These are phyloP conservation scores for Ursus arctos DNA, from an alignment of 2,113 vertebrate genomes.

Conservation along the genomic window DNA sequence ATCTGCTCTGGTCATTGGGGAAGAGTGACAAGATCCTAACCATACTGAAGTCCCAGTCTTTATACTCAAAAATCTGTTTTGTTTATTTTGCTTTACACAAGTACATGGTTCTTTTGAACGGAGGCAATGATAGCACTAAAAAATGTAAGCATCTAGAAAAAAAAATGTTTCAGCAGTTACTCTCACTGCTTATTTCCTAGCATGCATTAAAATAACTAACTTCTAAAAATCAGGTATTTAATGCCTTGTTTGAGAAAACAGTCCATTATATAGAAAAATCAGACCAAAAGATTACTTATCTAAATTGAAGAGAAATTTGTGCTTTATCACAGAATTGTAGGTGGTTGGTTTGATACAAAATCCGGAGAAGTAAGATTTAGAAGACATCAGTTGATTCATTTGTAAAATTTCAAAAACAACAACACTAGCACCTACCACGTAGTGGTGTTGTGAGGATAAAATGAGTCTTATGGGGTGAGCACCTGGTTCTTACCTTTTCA, in stretches of 20 bases:
- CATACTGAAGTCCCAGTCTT: neutral
- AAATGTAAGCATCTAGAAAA: neutral
- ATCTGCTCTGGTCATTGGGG: neutral
- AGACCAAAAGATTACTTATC: neutral
- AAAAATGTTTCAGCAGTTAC: neutral
- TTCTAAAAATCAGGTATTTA: neutral
- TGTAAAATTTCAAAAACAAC: constrained; percentile 5
- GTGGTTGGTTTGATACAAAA: constrained; percentile 20
- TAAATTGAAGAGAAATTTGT: neutral
- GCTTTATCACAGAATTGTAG: neutral
- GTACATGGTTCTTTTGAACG: neutral
- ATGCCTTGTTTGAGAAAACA: neutral
- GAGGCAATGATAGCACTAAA: neutral
- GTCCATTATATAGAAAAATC: neutral
- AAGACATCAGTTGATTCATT: constrained; percentile 2
- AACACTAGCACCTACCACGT: neutral
- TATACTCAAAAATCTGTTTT: neutral
- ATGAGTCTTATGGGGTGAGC: neutral
- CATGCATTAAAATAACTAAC: neutral
- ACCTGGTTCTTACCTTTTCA: neutral
- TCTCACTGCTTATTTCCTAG: constrained; percentile 35
- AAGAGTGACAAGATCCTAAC: neutral
- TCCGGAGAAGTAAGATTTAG: neutral
- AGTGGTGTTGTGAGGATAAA: neutral
- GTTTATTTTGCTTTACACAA: neutral